These are phyloP conservation scores for Drosophila serrata DNA, from an alignment of 1,140 invertebrate genomes.

Conservation along the genomic window DNA sequence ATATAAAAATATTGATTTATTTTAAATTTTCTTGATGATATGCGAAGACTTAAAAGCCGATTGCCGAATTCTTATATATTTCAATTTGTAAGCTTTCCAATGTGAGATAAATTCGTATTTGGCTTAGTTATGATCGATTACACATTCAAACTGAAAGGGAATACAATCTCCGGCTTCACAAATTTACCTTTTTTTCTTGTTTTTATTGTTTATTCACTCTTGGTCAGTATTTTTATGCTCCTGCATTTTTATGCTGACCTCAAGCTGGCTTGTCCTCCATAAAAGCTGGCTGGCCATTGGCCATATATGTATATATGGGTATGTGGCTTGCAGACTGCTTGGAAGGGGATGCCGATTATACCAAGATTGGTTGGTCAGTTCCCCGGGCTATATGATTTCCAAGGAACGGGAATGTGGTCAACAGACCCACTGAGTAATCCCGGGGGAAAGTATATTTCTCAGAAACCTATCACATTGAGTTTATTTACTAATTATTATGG, in stretches of 20 bases:
- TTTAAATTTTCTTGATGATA: too few relatives aligned
- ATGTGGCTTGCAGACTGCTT: conserved; percentile 3
- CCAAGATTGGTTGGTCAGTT: conserved; percentile 38
- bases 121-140: too few relatives aligned
- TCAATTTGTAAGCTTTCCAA: too few relatives aligned
- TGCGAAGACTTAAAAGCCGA: too few relatives aligned
- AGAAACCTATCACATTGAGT: background rate
- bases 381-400: background rate
- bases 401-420: background rate
- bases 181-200: conserved; percentile 12
- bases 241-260: conserved; percentile 64
- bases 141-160: too few relatives aligned
- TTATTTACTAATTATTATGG: background rate
- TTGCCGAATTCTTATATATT: too few relatives aligned
- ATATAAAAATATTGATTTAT: too few relatives aligned
- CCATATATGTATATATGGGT: conserved; percentile 6
- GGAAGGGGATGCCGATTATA: background rate
- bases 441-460: background rate
- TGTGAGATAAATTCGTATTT: too few relatives aligned
- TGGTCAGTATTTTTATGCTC: conserved; percentile 67
- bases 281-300: conserved; percentile 52
- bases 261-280: conserved; percentile 55
- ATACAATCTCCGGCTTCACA: too few relatives aligned
- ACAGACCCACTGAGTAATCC: background rate
- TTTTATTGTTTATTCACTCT: conserved; percentile 61